phyloP scores from a whole-genome alignment of 2,113 vertebrate genomes.

The Procavia capensis region DNA sequence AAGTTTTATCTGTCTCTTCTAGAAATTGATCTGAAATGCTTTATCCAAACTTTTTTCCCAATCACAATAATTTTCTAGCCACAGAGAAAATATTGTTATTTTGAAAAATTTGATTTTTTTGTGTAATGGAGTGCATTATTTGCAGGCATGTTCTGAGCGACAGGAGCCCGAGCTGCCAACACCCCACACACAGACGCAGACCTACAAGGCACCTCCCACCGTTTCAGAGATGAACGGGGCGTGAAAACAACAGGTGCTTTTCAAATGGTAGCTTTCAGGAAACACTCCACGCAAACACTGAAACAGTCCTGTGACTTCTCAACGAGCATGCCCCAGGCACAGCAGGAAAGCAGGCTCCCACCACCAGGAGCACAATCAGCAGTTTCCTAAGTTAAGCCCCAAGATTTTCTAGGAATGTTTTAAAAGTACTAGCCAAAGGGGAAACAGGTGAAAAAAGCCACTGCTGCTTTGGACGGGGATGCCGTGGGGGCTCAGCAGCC shows the following conservation, averaged over 20 bases:
- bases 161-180: not conserved
- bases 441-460: not conserved
- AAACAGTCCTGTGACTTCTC: too few relatives aligned
- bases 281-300: constrained; percentile 39
- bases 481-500: not conserved
- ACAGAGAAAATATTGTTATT: not conserved
- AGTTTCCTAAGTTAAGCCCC: not conserved
- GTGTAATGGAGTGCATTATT: not conserved
- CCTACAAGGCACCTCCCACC: not conserved
- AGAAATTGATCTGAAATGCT: constrained; percentile 80
- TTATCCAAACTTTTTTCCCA: constrained; percentile 69
- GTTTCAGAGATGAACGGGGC: not conserved
- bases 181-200: not conserved
- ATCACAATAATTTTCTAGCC: not conserved
- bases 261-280: constrained; percentile 7
- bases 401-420: not conserved
- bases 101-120: not conserved
- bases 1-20: constrained; percentile 70
- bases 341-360: not conserved
- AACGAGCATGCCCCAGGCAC: too few relatives aligned
- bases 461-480: not conserved
- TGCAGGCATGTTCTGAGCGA: not conserved
- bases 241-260: not conserved
- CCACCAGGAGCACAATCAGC: not conserved
- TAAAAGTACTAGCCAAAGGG: constrained; percentile 36